Base-by-base conservation (phyloP, 2,797 vertebrate species). In the Varecia variegata region DNA sequence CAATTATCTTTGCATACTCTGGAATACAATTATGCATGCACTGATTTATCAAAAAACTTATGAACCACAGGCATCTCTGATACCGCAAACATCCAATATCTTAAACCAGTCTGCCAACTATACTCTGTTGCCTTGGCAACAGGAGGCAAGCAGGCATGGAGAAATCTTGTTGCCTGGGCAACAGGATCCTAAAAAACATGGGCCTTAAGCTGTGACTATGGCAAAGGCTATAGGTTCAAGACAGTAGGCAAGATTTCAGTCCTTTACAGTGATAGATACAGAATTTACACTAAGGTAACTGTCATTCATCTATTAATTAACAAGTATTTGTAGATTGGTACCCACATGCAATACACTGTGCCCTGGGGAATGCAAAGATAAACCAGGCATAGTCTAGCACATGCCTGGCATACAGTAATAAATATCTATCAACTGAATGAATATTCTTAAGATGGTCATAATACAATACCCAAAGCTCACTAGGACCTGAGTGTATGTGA, bases 151-250 rank as follows among this genome's bases (percentile, higher is more conserved):
- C 70, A 86, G 73, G 73, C 81, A 76, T 67, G 92, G 77, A 93
- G 90, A 95, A 97, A 90, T 85, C 92, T 73, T 86, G 97, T 97
- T 97, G 95, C 93, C 86, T 94, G 67, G 95, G 94, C 84, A 97
- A 96, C 97, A 87, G 60, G 50, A 91, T 76, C 86, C 5, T 20
- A 90, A 76, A 23, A 65, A 74, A 74, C 6, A 3, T 50, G n/a
- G 12, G 11, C 11, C 47, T 96, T 96, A 80, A 79, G 25, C 80
- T 94, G 35, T 86, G 65, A 27, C 62, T 86, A 67, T 58, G 40
- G 52, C 38, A 90, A 92, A 96, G n/a, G 50, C 88, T 94, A n/a
- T 65, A 88, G 74, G 80, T 68, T 96, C 76, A 77, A 84, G 35
- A 23, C 65, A 56, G 18, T 62, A 40, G n/a, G 15, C 27, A 74